phyloP scores from a whole-genome alignment of 1,140 invertebrate genomes.

The Drosophila melanica region DNA sequence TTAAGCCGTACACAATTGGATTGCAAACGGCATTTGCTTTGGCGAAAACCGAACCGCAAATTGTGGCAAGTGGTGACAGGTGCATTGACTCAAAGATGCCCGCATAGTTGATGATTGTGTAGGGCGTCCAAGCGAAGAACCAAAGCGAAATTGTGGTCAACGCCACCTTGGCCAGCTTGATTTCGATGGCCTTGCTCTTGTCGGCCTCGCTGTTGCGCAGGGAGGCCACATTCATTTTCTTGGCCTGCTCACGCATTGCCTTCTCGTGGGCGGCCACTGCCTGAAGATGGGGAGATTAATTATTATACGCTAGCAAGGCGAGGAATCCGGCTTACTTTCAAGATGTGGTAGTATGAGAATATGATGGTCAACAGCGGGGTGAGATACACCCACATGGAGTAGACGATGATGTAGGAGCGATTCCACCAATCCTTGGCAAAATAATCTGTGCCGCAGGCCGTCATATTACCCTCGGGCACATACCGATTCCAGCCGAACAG shows the following conservation, averaged over 20 bases:
- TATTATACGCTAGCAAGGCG: neutral
- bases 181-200: conserved; percentile 86
- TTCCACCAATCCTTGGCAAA: conserved; percentile 87
- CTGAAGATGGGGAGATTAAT: conserved; percentile 59
- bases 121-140: conserved; percentile 91
- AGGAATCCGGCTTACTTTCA: conserved; percentile 84
- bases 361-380: conserved; percentile 88
- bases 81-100: conserved; percentile 87
- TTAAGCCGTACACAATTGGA: conserved; percentile 87
- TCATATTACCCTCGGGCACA: conserved; percentile 92
- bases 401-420: conserved; percentile 88
- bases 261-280: conserved; percentile 89
- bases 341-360: conserved; percentile 90
- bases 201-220: conserved; percentile 87
- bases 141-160: conserved; percentile 90
- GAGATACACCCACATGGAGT: conserved; percentile 87
- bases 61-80: conserved; percentile 88
- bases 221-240: conserved; percentile 90
- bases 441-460: conserved; percentile 92
- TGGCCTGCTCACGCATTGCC: conserved; percentile 89
- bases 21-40: conserved; percentile 89
- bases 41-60: conserved; percentile 89
- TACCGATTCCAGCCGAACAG: conserved; percentile 93
- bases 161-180: conserved; percentile 88
- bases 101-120: conserved; percentile 89